Percentiles rank a stretch among this genome's conserved stretches.
phyloP scores from a whole-genome alignment of 2,888 invertebrate genomes.

The Eupeodes latifasciatus region DNA sequence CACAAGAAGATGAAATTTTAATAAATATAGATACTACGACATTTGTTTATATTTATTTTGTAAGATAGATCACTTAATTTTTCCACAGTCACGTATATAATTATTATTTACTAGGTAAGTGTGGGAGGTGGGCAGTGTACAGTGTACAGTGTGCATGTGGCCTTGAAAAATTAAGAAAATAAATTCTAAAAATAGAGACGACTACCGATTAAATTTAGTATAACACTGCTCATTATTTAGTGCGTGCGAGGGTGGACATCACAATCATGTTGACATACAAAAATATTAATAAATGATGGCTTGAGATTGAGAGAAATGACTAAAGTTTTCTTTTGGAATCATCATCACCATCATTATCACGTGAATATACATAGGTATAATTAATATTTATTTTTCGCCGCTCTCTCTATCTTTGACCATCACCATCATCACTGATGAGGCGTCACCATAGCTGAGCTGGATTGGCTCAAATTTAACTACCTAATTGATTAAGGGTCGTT shows the following conservation, averaged over 20 bases:
- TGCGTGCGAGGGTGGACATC: conserved; percentile 30
- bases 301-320: neutral
- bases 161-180: conserved; percentile 38
- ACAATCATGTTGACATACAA: neutral
- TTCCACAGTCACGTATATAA: neutral
- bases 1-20: conserved; percentile 3
- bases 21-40: neutral
- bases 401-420: neutral
- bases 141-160: neutral
- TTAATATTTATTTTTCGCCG: conserved; percentile 47
- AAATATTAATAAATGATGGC: conserved; percentile 14
- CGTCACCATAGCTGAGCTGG: conserved; percentile 1
- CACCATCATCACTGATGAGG: conserved; percentile 3
- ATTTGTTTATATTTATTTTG: conserved; percentile 6
- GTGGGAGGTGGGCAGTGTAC: neutral
- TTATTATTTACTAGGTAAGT: neutral
- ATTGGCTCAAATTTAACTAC: conserved; percentile 52
- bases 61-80: neutral
- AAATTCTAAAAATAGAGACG: conserved; percentile 46
- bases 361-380: conserved; percentile 15
- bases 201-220: conserved; percentile 3
- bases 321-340: conserved; percentile 40
- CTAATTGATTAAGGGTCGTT: conserved; percentile 37
- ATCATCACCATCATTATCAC: conserved; percentile 13
- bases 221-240: conserved; percentile 32